A percentile compares a stretch with the other conserved stretches of the same genome.
Conservation (phyloP, 2,888 invertebrate genomes). For the Helicoverpa assulta region DNA sequence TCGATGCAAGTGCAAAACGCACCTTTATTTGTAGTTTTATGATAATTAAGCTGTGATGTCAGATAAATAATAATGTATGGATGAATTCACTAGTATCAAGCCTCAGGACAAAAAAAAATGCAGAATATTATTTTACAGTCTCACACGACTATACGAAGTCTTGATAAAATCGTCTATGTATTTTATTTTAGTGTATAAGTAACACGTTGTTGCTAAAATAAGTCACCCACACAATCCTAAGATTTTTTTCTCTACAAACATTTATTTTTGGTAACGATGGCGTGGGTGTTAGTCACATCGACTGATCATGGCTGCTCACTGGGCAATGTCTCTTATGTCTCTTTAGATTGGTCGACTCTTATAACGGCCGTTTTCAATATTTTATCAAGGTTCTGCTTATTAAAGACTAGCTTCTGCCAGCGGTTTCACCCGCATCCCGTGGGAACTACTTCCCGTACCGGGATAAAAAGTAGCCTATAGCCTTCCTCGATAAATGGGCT, state of each 20-base stretch:
- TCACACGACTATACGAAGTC: neutral
- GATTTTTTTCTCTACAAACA: conserved; percentile 2
- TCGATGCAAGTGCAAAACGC: too few species aligned
- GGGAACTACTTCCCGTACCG: too few species aligned
- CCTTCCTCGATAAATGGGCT: too few species aligned
- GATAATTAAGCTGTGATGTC: neutral
- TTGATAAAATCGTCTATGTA: neutral
- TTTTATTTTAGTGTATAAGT: neutral
- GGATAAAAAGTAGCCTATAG: too few species aligned
- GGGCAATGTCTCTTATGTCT: too few species aligned
- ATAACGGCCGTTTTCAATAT: too few species aligned
- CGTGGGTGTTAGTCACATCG: neutral
- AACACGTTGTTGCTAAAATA: conserved; percentile 22
- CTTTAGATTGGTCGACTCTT: too few species aligned
- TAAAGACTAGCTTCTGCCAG: too few species aligned
- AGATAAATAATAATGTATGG: too few species aligned
- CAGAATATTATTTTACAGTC: neutral
- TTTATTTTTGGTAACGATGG: neutral
- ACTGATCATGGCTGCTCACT: neutral
- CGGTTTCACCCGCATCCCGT: too few species aligned
- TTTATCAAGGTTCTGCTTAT: too few species aligned
- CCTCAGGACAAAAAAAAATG: neutral
- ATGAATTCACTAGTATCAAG: too few species aligned
- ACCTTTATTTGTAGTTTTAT: neutral
- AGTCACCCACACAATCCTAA: conserved; percentile 2